Evolutionary conservation across 2,113 vertebrate species (phyloP).

Genomic region (Ivindomyrus marchei): DNA sequence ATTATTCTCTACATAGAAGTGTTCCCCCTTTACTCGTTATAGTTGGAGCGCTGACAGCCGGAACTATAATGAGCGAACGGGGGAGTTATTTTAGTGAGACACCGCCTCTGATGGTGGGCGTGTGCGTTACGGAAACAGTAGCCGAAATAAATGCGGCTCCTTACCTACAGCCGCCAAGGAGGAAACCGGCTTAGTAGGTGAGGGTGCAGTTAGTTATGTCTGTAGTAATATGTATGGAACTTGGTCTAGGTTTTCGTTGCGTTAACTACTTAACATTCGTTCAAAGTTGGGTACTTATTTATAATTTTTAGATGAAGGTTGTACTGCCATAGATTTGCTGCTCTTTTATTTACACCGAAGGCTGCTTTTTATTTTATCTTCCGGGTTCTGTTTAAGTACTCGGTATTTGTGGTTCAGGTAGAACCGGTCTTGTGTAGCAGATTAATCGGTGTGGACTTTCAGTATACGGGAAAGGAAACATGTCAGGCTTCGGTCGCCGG

Average conservation of each 20-base stretch:
- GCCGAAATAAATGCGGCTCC: background rate
- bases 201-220: background rate
- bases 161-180: background rate
- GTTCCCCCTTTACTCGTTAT: background rate
- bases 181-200: background rate
- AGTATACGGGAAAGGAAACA: constrained; percentile 22
- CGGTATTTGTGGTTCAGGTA: background rate
- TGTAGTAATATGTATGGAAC: background rate
- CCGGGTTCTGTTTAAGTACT: background rate
- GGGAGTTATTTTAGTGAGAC: constrained; percentile 12
- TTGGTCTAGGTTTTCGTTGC: background rate
- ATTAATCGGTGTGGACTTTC: background rate
- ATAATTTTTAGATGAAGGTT: background rate
- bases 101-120: background rate
- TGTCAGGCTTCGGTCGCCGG: constrained; percentile 49
- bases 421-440: background rate
- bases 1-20: background rate
- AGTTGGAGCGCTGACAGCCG: background rate
- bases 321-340: background rate
- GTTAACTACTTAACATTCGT: background rate
- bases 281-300: background rate
- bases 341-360: background rate
- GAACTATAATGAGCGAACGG: background rate
- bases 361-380: background rate
- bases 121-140: background rate